Base-by-base conservation (phyloP, 2,113 vertebrate genomes). In the Montifringilla adamsi region DNA sequence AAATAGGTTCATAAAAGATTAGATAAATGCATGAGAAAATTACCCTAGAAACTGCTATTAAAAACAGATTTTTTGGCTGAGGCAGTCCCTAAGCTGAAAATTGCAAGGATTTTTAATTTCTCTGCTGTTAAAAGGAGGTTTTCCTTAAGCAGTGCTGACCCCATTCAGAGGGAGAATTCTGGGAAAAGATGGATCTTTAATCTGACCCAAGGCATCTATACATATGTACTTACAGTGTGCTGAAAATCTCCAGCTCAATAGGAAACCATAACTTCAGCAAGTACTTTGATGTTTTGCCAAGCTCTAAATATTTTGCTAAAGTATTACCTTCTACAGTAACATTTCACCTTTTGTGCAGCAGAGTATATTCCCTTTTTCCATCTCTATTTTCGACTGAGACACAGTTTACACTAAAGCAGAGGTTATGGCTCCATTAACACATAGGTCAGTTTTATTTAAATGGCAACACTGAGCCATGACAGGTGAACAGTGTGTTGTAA, bases 401-500 rank as follows among this genome's bases (percentile, higher is more conserved):
- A 68, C 35, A 73, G 72, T 85, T 94, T 92, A 73, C 58, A 62
- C 67, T 66, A 62, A 88, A 91, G 50, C 24, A 88, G 79, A 69
- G 75, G 82, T 86, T 94, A 64, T 28, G 70, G 55, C 63, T 90
- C 90, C 59, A 66, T 92, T 95, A 96, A 88, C 82, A 83, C 55
- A 58, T 17, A 58, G 75, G 94, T 94, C 88, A 90, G 20, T 62
- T 83, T 90, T 85, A 90, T 93, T 90, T 92, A 90, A 95, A 83
- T 53, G 30, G 37, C 18, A 88, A 53, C 28, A 50, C 0, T 49
- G 62, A 83, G 52, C 69, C 55, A 31, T 78, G 73, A 75, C 70
- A 93, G 53, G 37, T 7, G 15, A 94, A 55, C 33, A 64, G 24
- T 43, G 17, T 73, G 37, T 3, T 76, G 28, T 53, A 66, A 83